Conservation (phyloP, 1,140 invertebrate genomes). For the Nixonia krombeini region DNA sequence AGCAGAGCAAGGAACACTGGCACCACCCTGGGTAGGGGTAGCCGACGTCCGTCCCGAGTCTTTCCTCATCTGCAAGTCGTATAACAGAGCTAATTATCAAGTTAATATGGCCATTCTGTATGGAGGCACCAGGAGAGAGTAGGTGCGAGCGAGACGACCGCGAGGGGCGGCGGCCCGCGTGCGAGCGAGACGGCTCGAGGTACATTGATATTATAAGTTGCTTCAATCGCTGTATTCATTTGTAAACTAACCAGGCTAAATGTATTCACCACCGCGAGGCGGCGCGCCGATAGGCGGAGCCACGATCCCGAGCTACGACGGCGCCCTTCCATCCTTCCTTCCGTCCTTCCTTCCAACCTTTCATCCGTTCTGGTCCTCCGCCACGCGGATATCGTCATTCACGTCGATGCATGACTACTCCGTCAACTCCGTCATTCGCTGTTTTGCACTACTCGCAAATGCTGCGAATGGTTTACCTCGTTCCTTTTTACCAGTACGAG, state of each 20-base stretch:
- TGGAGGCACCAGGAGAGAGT: conserved; percentile 69
- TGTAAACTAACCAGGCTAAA: conserved; percentile 78
- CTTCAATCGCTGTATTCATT: conserved; percentile 83
- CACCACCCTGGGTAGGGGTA: conserved; percentile 72
- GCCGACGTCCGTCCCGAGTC: conserved; percentile 75
- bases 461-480: too few relatives aligned
- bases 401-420: conserved; percentile 26
- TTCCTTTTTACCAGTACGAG: too few relatives aligned
- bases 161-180: conserved; percentile 55
- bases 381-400: conserved; percentile 34
- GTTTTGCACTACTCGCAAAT: too few relatives aligned
- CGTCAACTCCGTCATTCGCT: neutral
- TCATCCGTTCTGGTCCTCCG: conserved; percentile 50
- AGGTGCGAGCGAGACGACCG: conserved; percentile 47
- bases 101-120: conserved; percentile 86
- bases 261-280: conserved; percentile 72
- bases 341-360: conserved; percentile 59
- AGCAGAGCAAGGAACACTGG: conserved; percentile 75
- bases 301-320: conserved; percentile 66
- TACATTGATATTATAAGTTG: conserved; percentile 83
- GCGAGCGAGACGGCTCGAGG: conserved; percentile 68
- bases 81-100: conserved; percentile 92
- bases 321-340: conserved; percentile 68
- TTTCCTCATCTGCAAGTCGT: conserved; percentile 90
- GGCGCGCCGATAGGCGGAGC: conserved; percentile 70